phyloP scores from a whole-genome alignment of 2,113 vertebrate species.

The Pandion haliaetus region DNA sequence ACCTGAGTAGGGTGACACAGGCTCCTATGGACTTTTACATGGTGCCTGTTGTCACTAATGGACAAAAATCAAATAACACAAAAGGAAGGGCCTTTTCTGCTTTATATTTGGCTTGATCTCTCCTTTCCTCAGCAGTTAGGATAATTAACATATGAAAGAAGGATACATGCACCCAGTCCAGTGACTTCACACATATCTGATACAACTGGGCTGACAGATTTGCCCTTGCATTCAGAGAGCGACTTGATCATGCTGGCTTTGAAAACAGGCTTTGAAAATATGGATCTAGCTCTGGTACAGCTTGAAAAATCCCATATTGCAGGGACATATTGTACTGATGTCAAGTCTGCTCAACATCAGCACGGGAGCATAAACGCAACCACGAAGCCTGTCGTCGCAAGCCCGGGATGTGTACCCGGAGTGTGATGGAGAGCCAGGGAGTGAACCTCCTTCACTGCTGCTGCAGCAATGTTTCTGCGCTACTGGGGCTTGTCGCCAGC shows the following conservation, averaged over 20 bases:
- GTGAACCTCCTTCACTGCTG: neutral
- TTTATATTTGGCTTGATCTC: neutral
- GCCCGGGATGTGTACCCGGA: fast-evolving
- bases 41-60: neutral
- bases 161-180: neutral
- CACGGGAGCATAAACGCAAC: fast-evolving
- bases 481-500: neutral
- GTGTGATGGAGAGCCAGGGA: fast-evolving
- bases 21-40: neutral
- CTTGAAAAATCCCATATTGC: neutral
- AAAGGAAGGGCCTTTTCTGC: neutral
- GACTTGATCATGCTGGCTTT: neutral
- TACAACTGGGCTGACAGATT: neutral
- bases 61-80: neutral
- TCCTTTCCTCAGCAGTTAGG: neutral
- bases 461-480: neutral
- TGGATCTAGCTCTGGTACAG: neutral
- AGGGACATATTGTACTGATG: neutral
- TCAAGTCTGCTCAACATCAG: neutral
- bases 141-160: neutral
- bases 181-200: neutral
- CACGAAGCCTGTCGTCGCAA: neutral
- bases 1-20: neutral
- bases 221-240: neutral
- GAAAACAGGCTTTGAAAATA: neutral